A percentile compares a stretch with the other conserved stretches of the same genome.
phyloP scores from a whole-genome alignment of 2,113 vertebrate genomes.

The Xiphophorus maculatus region DNA sequence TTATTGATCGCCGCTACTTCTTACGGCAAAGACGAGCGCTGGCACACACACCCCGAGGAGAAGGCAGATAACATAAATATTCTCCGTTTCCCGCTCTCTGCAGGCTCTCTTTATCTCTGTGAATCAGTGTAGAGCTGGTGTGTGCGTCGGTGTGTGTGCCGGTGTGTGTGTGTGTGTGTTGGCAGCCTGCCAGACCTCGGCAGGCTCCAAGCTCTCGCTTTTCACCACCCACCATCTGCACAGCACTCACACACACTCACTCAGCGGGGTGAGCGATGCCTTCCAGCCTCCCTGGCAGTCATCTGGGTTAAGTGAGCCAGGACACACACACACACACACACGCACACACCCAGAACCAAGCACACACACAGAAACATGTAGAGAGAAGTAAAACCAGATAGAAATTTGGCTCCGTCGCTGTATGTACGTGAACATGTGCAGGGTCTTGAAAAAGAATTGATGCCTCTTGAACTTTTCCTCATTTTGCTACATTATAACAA shows the following conservation, averaged over 20 bases:
- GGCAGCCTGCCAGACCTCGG: conserved; percentile 64
- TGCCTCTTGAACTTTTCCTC: background rate
- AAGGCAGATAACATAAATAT: conserved; percentile 52
- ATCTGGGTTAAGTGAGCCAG: conserved; percentile 49
- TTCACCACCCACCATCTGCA: conserved; percentile 69
- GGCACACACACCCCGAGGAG: conserved; percentile 15
- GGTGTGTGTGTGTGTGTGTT: conserved; percentile 41
- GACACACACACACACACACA: conserved; percentile 22
- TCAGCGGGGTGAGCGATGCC: conserved; percentile 51
- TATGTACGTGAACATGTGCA: background rate
- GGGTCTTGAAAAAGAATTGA: background rate
- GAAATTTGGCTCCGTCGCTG: background rate
- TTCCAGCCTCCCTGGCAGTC: conserved; percentile 52
- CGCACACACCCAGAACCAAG: background rate
- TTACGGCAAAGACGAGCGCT: conserved; percentile 25
- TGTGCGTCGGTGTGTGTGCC: conserved; percentile 31
- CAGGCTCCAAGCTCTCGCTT: conserved; percentile 51
- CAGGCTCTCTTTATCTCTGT: conserved; percentile 42
- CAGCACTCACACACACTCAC: conserved; percentile 48
- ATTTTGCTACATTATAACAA: background rate
- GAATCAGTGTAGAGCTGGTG: conserved; percentile 47
- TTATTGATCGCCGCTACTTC: conserved; percentile 68
- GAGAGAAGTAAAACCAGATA: background rate
- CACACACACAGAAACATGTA: background rate
- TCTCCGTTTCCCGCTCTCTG: conserved; percentile 20